Conservation (phyloP, 1,140 invertebrate genomes). For the Oncopodura yosiiana region DNA sequence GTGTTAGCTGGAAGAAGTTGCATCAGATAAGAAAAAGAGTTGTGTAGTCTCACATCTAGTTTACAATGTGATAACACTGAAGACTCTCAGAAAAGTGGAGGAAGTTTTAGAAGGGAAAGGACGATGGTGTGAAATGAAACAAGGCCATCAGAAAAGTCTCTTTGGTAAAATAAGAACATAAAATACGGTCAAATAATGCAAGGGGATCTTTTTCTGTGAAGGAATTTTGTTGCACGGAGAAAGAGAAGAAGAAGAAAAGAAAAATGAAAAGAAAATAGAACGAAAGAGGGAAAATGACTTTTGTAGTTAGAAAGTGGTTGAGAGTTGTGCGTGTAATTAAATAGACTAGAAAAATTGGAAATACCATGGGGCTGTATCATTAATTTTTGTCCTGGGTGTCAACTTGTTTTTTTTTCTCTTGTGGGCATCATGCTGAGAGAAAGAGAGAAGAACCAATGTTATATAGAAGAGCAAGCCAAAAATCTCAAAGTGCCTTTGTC, state of each 20-base stretch:
- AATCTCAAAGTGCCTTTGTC: too few species aligned
- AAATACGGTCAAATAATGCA: slow-evolving; percentile 24
- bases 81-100: slow-evolving; percentile 9
- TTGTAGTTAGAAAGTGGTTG: not conserved
- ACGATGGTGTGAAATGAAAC: not conserved
- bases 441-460: too few species aligned
- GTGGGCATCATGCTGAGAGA: slow-evolving; percentile 15
- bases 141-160: not conserved
- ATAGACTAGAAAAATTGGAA: slow-evolving; percentile 30
- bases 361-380: slow-evolving; percentile 21
- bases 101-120: slow-evolving; percentile 1
- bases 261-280: not conserved
- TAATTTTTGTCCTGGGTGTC: slow-evolving; percentile 29
- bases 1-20: too few species aligned
- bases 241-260: not conserved
- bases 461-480: too few species aligned
- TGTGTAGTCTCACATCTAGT: too few species aligned
- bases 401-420: slow-evolving; percentile 26
- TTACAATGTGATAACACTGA: too few species aligned
- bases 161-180: slow-evolving; percentile 17
- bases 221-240: not conserved
- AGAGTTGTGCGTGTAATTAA: slow-evolving; percentile 26
- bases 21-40: too few species aligned
- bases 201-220: too few species aligned
- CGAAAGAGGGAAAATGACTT: not conserved